These are phyloP conservation scores for Poecilia velifera DNA, from an alignment of 2,797 vertebrate species.

Conservation along the genomic window DNA sequence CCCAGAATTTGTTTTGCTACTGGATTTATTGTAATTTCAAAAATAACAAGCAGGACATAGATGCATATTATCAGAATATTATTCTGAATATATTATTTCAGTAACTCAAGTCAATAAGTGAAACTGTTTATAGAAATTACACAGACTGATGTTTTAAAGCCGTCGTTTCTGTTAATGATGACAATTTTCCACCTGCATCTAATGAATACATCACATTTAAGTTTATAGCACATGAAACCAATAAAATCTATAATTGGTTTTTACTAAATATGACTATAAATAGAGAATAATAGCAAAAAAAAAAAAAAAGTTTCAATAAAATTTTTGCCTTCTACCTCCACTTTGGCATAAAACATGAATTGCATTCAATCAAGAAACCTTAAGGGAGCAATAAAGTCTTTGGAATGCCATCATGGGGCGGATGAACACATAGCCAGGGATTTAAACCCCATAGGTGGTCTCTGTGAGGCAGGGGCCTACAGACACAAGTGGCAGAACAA, in stretches of 20 bases:
- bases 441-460: conserved; percentile 59
- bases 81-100: background rate
- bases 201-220: background rate
- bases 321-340: too few species aligned
- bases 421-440: conserved; percentile 14
- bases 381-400: conserved; percentile 20
- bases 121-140: background rate
- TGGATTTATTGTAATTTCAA: background rate
- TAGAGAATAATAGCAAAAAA: background rate
- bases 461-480: conserved; percentile 15
- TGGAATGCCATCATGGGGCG: conserved; percentile 28
- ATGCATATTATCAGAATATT: background rate
- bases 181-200: background rate
- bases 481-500: conserved; percentile 58
- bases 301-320: background rate
- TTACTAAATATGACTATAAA: background rate
- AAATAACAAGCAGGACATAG: background rate
- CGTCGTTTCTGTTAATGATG: background rate
- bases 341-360: background rate
- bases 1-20: background rate
- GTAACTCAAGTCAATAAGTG: background rate
- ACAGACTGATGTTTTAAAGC: background rate
- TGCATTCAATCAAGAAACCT: background rate
- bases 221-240: background rate
- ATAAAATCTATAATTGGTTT: background rate